Evolutionary conservation across 2,113 vertebrate species (phyloP).

Genomic region (Rhineura floridana): DNA sequence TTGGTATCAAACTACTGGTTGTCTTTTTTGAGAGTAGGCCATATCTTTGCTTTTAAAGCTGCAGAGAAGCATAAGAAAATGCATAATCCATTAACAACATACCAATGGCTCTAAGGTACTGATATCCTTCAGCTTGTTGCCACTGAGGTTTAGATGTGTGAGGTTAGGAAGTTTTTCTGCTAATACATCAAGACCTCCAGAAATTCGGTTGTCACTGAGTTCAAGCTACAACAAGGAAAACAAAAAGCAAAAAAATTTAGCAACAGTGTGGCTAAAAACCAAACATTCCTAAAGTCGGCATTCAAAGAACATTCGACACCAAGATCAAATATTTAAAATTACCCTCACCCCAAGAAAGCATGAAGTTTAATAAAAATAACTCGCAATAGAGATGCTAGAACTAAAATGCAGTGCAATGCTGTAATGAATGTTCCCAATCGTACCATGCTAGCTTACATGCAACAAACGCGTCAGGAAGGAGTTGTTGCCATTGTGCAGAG

Average conservation of each 20-base stretch:
- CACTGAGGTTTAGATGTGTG: conserved; percentile 91
- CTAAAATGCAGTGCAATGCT: neutral
- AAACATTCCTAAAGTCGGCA: neutral
- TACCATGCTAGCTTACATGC: neutral
- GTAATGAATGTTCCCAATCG: neutral
- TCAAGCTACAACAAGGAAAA: conserved; percentile 81
- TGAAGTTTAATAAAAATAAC: neutral
- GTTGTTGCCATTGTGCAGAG: neutral
- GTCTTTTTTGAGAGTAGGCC: neutral
- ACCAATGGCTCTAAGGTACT: conserved; percentile 93
- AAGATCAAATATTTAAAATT: neutral
- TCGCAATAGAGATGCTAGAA: neutral
- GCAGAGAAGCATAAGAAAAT: conserved; percentile 36
- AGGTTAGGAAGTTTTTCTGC: conserved; percentile 92
- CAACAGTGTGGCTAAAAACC: neutral
- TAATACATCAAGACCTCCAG: conserved; percentile 89
- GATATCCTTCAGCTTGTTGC: conserved; percentile 95
- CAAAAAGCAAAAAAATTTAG: neutral
- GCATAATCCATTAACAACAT: conserved; percentile 59
- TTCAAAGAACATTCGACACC: neutral
- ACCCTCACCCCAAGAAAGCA: neutral
- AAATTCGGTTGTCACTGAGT: conserved; percentile 94
- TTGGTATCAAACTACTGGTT: neutral
- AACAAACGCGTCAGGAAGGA: neutral
- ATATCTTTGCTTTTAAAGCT: neutral